These are phyloP conservation scores for Elgaria multicarinata DNA, from an alignment of 2,113 vertebrate species.

Conservation along the genomic window DNA sequence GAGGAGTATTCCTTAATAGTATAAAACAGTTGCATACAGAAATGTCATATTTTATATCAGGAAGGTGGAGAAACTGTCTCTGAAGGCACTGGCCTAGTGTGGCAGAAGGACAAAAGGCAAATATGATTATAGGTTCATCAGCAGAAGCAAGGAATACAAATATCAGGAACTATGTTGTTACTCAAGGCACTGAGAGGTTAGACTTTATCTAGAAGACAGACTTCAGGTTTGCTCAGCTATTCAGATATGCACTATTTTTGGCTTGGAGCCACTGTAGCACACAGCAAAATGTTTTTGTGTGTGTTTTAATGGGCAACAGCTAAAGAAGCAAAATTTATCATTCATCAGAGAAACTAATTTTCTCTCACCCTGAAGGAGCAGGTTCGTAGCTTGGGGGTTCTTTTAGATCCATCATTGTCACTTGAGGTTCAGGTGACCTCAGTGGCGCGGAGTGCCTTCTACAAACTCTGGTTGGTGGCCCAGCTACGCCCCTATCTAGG, in stretches of 20 bases:
- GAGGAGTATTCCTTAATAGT: not conserved
- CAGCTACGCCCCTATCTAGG: too few relatives aligned
- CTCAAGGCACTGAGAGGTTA: constrained; percentile 6
- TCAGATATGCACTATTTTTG: not conserved
- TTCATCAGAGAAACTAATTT: not conserved
- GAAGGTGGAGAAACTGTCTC: not conserved
- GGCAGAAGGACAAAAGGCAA: not conserved
- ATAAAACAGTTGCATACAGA: not conserved
- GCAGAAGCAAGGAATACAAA: constrained; percentile 4
- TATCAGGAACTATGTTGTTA: constrained; percentile 4
- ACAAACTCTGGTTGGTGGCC: too few relatives aligned
- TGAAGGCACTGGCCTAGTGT: not conserved
- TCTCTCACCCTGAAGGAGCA: too few relatives aligned
- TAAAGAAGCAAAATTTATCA: constrained; percentile 1
- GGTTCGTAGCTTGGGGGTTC: too few relatives aligned
- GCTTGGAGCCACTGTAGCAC: constrained; percentile 8
- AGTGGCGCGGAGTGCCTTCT: too few relatives aligned
- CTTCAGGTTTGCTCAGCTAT: constrained; percentile 4
- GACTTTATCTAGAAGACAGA: constrained; percentile 19
- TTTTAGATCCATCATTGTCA: too few relatives aligned
- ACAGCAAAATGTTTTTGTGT: not conserved
- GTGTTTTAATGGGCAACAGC: not conserved
- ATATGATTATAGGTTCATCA: not conserved
- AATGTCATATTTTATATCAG: not conserved
- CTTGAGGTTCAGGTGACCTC: too few relatives aligned